These are phyloP conservation scores for Perizoma affinitatum DNA, from an alignment of 2,888 invertebrate species.

Conservation along the genomic window DNA sequence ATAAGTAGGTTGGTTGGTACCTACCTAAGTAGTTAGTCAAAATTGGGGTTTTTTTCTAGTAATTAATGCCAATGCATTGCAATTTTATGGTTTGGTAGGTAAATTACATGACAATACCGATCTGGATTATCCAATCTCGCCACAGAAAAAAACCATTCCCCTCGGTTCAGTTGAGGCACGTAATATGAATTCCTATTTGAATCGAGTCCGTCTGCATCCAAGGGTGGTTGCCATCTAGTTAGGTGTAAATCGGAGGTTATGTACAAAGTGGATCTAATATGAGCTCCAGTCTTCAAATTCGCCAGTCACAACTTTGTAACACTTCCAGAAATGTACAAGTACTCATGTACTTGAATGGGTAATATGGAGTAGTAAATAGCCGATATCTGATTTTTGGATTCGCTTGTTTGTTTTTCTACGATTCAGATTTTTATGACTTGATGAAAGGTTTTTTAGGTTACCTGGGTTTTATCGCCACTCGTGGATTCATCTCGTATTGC, in stretches of 20 bases:
- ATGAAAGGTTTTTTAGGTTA: too few species aligned
- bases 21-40: not conserved
- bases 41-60: too few species aligned
- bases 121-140: constrained; percentile 29
- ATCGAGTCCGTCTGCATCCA: constrained; percentile 58
- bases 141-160: constrained; percentile 20
- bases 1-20: too few species aligned
- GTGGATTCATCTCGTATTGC: too few species aligned
- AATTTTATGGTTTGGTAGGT: too few species aligned
- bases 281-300: constrained; percentile 11
- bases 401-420: too few species aligned
- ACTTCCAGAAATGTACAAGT: not conserved
- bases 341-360: not conserved
- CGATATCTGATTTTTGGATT: too few species aligned
- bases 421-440: too few species aligned
- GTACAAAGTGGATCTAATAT: constrained; percentile 50
- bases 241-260: constrained; percentile 71
- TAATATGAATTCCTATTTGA: constrained; percentile 56
- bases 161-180: constrained; percentile 37
- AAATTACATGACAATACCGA: constrained; percentile 1
- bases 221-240: constrained; percentile 55
- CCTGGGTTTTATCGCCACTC: too few species aligned
- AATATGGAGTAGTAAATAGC: too few species aligned
- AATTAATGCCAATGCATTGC: too few species aligned
- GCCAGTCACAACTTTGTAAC: not conserved